Conservation (phyloP, 2,888 invertebrate species). For the Microctonus brassicae region DNA sequence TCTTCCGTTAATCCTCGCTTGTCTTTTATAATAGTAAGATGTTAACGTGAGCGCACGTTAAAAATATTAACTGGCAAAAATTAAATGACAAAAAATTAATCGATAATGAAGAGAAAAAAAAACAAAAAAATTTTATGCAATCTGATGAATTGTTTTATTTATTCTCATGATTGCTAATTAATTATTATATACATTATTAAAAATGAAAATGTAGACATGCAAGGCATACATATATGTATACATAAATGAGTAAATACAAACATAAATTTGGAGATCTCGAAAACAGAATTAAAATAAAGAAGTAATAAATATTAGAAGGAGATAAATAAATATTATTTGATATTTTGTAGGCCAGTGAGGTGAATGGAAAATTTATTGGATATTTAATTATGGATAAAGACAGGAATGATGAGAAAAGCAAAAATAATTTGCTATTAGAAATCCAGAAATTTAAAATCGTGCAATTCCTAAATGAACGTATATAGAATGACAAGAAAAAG, state of each 20-base stretch:
- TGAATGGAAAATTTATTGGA: background rate
- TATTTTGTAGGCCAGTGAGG: background rate
- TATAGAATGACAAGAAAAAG: background rate
- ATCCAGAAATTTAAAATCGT: constrained; percentile 42
- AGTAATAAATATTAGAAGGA: background rate
- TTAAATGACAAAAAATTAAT: background rate
- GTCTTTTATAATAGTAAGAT: background rate
- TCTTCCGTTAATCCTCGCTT: background rate
- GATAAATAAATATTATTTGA: background rate
- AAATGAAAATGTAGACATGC: background rate
- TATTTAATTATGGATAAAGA: background rate
- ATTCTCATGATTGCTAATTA: background rate
- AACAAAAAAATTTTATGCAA: background rate
- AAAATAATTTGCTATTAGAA: background rate
- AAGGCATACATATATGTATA: background rate
- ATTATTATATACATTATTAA: background rate
- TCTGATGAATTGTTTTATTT: background rate
- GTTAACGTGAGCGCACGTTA: constrained; percentile 7
- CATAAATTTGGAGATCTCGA: background rate
- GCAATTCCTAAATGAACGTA: constrained; percentile 51
- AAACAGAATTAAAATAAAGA: no score
- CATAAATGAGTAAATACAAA: no score
- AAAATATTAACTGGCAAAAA: constrained; percentile 3
- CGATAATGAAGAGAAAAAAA: background rate
- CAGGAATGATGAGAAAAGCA: background rate